These are phyloP conservation scores for Griposia aprilina DNA, from an alignment of 2,888 invertebrate species.

Conservation along the genomic window DNA sequence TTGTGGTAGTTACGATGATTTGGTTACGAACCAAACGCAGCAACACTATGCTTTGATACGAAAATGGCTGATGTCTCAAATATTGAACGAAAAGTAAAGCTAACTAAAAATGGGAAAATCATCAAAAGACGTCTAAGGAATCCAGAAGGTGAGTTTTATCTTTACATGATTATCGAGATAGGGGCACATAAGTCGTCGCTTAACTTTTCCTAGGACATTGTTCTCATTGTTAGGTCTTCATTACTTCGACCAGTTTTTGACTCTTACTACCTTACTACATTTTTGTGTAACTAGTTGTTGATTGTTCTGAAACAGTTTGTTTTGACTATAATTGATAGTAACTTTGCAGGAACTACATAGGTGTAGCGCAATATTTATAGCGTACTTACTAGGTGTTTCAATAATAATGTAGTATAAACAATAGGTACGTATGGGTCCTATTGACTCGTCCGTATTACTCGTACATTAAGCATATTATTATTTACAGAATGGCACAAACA, in stretches of 20 bases:
- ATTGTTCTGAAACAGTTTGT: conserved; percentile 45
- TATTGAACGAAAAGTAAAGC: conserved; percentile 87
- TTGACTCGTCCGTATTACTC: neutral
- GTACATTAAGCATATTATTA: conserved; percentile 53
- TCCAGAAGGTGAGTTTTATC: conserved; percentile 84
- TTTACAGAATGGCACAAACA: conserved; percentile 90
- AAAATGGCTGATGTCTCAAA: conserved; percentile 91
- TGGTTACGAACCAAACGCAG: conserved; percentile 63
- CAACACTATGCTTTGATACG: conserved; percentile 80
- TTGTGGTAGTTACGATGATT: conserved; percentile 71
- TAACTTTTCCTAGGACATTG: conserved; percentile 39
- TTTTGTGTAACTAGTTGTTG: conserved; percentile 78
- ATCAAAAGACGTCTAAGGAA: conserved; percentile 87
- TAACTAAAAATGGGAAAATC: conserved; percentile 88
- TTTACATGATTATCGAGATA: conserved; percentile 49
- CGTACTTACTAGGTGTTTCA: conserved; percentile 11
- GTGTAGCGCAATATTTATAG: conserved; percentile 2
- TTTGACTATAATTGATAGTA: conserved; percentile 41
- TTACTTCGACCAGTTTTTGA: conserved; percentile 76
- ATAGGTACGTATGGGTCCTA: conserved; percentile 10
- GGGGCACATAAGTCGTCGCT: conserved; percentile 26
- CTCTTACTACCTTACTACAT: conserved; percentile 86
- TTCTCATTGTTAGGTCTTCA: conserved; percentile 67
- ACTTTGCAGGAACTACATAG: neutral
- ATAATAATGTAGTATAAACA: neutral